Conservation (phyloP, 2,888 invertebrate genomes). For the Xestia sexstrigata region DNA sequence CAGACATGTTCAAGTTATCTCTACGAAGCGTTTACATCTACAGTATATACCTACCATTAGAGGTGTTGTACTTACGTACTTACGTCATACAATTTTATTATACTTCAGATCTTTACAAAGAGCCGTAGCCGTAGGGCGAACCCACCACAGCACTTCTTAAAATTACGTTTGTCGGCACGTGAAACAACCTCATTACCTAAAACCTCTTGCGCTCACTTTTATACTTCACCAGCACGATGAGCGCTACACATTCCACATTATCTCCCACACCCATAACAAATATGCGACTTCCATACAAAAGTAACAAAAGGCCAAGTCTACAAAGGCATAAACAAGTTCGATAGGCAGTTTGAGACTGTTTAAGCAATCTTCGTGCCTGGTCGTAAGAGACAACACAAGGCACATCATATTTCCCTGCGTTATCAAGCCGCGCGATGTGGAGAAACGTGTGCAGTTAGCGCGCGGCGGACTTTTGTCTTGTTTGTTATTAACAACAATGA, state of each 20-base stretch:
- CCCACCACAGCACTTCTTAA: neutral
- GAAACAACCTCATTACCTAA: slow-evolving; percentile 40
- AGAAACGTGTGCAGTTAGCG: slow-evolving; percentile 82
- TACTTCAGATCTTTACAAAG: neutral
- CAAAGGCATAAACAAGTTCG: slow-evolving; percentile 66
- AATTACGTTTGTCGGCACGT: slow-evolving; percentile 47
- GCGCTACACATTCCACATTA: slow-evolving; percentile 18
- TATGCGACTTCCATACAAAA: slow-evolving; percentile 53
- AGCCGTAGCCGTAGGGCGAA: slow-evolving; percentile 14
- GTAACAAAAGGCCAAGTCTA: slow-evolving; percentile 50
- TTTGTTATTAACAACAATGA: slow-evolving; percentile 88
- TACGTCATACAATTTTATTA: neutral
- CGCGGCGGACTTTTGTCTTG: slow-evolving; percentile 82
- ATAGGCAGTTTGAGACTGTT: slow-evolving; percentile 69
- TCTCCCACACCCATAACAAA: slow-evolving; percentile 41
- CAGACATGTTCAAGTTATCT: neutral
- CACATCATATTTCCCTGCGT: slow-evolving; percentile 73
- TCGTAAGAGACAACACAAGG: slow-evolving; percentile 64
- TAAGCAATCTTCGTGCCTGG: slow-evolving; percentile 67
- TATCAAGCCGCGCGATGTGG: slow-evolving; percentile 71
- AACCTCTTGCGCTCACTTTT: slow-evolving; percentile 20
- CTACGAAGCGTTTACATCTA: neutral
- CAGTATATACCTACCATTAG: neutral
- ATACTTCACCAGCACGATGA: slow-evolving; percentile 8
- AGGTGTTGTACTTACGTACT: neutral